Conservation (phyloP, 2,797 vertebrate species). For the Cyclura pinguis region DNA sequence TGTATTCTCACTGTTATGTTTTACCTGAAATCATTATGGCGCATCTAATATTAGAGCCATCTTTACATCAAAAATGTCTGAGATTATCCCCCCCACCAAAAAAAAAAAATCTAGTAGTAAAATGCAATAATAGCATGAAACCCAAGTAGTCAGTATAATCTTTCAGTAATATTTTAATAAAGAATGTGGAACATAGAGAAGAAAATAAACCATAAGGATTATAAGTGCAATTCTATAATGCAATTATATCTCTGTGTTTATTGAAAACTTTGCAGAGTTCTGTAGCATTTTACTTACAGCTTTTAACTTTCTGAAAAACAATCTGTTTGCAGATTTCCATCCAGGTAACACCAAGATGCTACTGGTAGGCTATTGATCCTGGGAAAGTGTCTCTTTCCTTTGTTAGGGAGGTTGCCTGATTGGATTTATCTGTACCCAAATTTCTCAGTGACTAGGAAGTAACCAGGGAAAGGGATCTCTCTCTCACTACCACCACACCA, state of each 20-base stretch:
- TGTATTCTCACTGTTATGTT: background rate
- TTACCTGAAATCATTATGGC: background rate
- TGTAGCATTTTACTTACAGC: background rate
- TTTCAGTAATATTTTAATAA: constrained; percentile 2
- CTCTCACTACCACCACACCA: background rate
- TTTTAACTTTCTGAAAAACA: background rate
- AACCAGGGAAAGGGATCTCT: background rate
- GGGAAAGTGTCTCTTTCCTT: background rate
- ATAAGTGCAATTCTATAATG: background rate
- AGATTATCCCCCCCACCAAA: background rate
- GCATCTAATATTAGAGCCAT: constrained; percentile 8
- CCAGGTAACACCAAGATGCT: background rate
- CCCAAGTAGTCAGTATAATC: background rate
- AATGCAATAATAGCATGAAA: background rate
- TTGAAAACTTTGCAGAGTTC: background rate
- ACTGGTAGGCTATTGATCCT: background rate
- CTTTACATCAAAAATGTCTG: background rate
- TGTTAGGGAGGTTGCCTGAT: background rate
- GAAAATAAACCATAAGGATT: background rate
- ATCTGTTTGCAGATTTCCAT: background rate
- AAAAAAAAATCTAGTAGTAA: constrained; percentile 1
- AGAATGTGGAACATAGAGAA: background rate
- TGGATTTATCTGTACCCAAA: background rate
- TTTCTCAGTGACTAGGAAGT: background rate
- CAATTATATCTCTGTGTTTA: background rate